phyloP scores from a whole-genome alignment of 1,140 invertebrate genomes.

The Drosophila eugracilis region DNA sequence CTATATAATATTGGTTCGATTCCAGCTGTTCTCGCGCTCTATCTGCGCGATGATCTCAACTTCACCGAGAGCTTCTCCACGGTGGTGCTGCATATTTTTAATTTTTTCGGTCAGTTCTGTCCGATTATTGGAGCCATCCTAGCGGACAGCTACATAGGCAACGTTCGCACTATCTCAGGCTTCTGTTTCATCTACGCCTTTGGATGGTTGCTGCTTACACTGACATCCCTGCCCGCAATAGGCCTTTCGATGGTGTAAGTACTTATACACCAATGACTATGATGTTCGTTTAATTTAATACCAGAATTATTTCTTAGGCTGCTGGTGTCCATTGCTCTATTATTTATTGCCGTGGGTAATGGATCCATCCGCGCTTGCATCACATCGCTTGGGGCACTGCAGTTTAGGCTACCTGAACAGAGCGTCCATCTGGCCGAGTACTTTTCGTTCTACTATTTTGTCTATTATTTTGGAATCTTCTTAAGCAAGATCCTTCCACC shows the following conservation, averaged over 20 bases:
- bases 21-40: slow-evolving; percentile 90
- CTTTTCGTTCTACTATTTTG: slow-evolving; percentile 83
- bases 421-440: slow-evolving; percentile 69
- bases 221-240: slow-evolving; percentile 65
- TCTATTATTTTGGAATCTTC: slow-evolving; percentile 82
- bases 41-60: slow-evolving; percentile 87
- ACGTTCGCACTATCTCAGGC: slow-evolving; percentile 88
- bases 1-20: slow-evolving; percentile 41
- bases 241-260: slow-evolving; percentile 71
- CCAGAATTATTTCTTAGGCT: slow-evolving; percentile 47
- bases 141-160: slow-evolving; percentile 91
- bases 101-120: slow-evolving; percentile 92
- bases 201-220: slow-evolving; percentile 87
- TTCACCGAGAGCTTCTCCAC: slow-evolving; percentile 88
- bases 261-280: neutral
- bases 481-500: slow-evolving; percentile 83
- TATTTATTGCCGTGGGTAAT: slow-evolving; percentile 89
- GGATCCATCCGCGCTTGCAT: slow-evolving; percentile 96
- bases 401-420: slow-evolving; percentile 83
- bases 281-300: slow-evolving; percentile 52
- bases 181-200: slow-evolving; percentile 90
- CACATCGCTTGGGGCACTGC: slow-evolving; percentile 94
- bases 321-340: slow-evolving; percentile 86
- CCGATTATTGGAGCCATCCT: slow-evolving; percentile 91
- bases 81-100: slow-evolving; percentile 90